These are phyloP conservation scores for Lottia scabra DNA, from an alignment of 2,888 invertebrate genomes.

Conservation along the genomic window DNA sequence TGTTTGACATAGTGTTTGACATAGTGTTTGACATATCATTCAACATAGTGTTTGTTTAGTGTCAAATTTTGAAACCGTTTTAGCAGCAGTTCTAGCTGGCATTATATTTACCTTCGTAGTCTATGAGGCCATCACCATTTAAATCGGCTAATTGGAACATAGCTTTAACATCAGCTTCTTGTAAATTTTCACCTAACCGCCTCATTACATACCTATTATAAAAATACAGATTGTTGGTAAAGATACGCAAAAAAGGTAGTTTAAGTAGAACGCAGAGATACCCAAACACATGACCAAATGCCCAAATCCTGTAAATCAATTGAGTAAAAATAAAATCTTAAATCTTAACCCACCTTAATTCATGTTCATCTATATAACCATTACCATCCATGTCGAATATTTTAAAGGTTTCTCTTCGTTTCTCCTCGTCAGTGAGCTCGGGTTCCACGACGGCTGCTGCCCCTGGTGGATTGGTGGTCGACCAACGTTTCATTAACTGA, in stretches of 20 bases:
- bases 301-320: too few species aligned
- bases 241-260: too few species aligned
- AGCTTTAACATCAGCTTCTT: constrained; percentile 63
- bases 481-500: constrained; percentile 58
- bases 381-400: constrained; percentile 62
- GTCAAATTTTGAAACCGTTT: too few species aligned
- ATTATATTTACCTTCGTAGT: constrained; percentile 66
- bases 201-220: constrained; percentile 55
- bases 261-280: too few species aligned
- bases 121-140: constrained; percentile 66
- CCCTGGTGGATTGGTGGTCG: not conserved
- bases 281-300: too few species aligned
- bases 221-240: too few species aligned
- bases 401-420: constrained; percentile 2
- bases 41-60: too few species aligned
- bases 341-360: constrained; percentile 44
- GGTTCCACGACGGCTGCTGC: not conserved
- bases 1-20: too few species aligned
- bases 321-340: too few species aligned
- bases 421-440: not conserved
- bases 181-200: constrained; percentile 62
- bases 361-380: constrained; percentile 63
- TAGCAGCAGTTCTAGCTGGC: too few species aligned
- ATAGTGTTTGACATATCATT: too few species aligned
- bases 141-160: constrained; percentile 66